Conservation (phyloP, 2,797 vertebrate species). For the Percopsis omiscomaycus region DNA sequence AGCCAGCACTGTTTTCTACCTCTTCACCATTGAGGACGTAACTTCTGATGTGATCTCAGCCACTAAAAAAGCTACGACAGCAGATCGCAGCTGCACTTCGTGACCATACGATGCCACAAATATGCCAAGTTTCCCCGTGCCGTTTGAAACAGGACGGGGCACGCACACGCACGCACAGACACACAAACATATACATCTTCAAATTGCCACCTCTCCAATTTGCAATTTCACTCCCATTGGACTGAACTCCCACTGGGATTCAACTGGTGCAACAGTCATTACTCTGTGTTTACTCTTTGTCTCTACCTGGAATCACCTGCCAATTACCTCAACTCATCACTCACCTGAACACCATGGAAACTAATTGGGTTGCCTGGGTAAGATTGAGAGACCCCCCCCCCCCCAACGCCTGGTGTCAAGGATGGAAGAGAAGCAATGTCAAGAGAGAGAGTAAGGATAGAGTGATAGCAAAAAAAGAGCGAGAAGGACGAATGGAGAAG, state of each 20-base stretch:
- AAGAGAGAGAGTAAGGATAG: not conserved
- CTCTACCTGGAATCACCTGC: not conserved
- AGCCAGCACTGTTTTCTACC: no score
- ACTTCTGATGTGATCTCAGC: no score
- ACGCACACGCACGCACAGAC: not conserved
- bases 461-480: not conserved
- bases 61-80: not conserved
- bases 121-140: no score
- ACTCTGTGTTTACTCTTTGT: not conserved
- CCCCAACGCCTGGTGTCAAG: no score
- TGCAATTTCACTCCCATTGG: not conserved
- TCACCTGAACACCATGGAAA: not conserved
- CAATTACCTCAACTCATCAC: not conserved
- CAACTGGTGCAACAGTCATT: not conserved
- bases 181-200: not conserved
- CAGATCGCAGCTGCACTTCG: not conserved
- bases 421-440: not conserved
- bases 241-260: not conserved
- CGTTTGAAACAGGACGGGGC: not conserved
- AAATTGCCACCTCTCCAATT: not conserved
- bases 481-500: constrained; percentile 5
- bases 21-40: no score
- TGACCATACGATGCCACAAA: no score
- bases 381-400: not conserved
- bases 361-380: not conserved